Evolutionary conservation across 2,797 vertebrate genomes (phyloP).

Genomic region (Catharus ustulatus): DNA sequence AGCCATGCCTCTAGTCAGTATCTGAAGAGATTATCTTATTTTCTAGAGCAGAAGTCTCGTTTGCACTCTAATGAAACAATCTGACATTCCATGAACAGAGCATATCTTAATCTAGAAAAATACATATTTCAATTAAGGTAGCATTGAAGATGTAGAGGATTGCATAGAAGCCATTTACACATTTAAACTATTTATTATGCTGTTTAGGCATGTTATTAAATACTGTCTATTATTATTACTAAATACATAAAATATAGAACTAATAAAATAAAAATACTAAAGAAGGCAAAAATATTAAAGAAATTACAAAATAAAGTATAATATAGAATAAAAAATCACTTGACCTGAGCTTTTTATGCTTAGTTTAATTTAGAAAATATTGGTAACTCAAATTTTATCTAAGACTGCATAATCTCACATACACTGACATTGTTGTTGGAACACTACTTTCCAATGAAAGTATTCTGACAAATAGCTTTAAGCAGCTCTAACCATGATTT

Average conservation of each 20-base stretch:
- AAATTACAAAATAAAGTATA: not conserved
- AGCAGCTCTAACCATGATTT: not conserved
- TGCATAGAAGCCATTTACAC: not conserved
- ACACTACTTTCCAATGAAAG: not conserved
- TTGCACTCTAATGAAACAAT: not conserved
- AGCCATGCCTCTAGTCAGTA: not conserved
- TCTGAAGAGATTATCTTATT: not conserved
- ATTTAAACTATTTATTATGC: not conserved
- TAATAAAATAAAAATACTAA: not conserved
- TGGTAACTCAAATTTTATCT: not conserved
- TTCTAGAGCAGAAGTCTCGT: not conserved
- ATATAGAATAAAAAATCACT: not conserved
- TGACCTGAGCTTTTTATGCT: not conserved
- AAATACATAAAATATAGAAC: not conserved
- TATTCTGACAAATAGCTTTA: not conserved
- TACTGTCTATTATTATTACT: not conserved
- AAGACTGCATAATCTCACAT: not conserved
- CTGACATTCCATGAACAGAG: not conserved
- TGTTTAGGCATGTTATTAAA: not conserved
- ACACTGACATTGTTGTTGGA: not conserved
- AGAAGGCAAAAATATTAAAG: not conserved
- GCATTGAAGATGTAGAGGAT: not conserved
- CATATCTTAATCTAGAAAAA: not conserved
- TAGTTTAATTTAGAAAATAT: not conserved
- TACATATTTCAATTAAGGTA: not conserved